Base-by-base conservation (phyloP, 2,797 vertebrate species). In the Mormyrus proboscirostris region DNA sequence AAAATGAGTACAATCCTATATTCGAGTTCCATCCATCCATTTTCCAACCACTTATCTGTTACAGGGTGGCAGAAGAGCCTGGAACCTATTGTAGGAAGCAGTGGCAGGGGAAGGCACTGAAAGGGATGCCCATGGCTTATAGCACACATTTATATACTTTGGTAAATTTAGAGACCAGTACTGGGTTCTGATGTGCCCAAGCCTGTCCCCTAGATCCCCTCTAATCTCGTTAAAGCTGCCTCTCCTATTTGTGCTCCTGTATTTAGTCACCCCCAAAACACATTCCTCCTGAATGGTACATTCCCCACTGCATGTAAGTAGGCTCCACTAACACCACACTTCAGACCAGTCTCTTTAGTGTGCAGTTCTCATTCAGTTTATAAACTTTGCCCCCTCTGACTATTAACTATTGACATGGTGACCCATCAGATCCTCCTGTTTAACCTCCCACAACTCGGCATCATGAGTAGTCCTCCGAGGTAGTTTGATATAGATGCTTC, bases 1-100 rank as follows among this genome's bases (percentile, higher is more conserved):
- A 82, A 82, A 82, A 79, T 79, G 16, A 79, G 41, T 82, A 82
- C 76, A 47, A 82, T 82, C 76, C n/a, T 16, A 47, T 82, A 47
- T 82, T 47, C 19, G 7, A 82, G 38, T 82, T 82, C 38, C 8
- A 82, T 47, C 76, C 76, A n/a, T 47, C 41, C 76, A 82, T 47
- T 47, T 82, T 82, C 19, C 16, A 82, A 12, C 16, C 6, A 47
- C 41, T 1, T 19, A 82, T 82, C 41, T 47, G 41, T 19, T 82
- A 44, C 19, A n/a, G 41, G 38, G 33, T 38, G 4, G 69, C 29
- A 73, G 69, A 38, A 38, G 29, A 73, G 29, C 29, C 10, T 33
- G 65, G 29, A 33, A 3, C 65, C 65, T 38, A 14, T 73, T 69
- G 62, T 69, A 69, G 25, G 25, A 12, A 69, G 62, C 62, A 33